These are phyloP conservation scores for Myzus persicae DNA, from an alignment of 1,140 invertebrate genomes.

Conservation along the genomic window DNA sequence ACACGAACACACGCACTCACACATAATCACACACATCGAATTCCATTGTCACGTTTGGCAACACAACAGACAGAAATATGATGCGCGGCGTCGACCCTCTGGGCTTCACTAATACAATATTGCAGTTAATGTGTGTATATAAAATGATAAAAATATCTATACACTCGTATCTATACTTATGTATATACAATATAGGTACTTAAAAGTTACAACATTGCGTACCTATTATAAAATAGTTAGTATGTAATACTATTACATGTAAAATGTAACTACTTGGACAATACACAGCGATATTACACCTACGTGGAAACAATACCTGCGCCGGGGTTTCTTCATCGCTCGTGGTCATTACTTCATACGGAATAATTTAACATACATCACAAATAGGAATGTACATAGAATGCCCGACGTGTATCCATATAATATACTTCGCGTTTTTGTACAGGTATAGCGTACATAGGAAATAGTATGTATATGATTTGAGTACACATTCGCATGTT, in stretches of 20 bases:
- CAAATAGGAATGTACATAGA: neutral
- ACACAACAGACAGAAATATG: constrained; percentile 55
- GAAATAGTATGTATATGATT: neutral
- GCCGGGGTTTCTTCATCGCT: neutral
- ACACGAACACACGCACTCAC: neutral
- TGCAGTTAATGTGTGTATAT: neutral
- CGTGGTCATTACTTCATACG: neutral
- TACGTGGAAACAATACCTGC: neutral
- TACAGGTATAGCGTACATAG: neutral
- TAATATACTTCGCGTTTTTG: neutral
- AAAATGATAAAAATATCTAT: neutral
- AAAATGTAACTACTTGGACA: neutral
- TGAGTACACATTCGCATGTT: neutral
- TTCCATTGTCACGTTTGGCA: constrained; percentile 57
- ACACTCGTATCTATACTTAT: neutral
- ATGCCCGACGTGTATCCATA: neutral
- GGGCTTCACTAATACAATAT: neutral
- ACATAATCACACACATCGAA: neutral
- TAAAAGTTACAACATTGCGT: neutral
- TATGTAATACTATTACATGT: neutral
- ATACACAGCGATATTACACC: neutral
- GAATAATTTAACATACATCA: neutral
- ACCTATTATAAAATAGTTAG: constrained; percentile 9
- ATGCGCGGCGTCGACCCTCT: neutral
- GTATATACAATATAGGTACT: neutral